A percentile compares a stretch with the other conserved stretches of the same genome.
These are phyloP conservation scores for Helostoma temminkii DNA, from an alignment of 2,797 vertebrate genomes.

Conservation along the genomic window DNA sequence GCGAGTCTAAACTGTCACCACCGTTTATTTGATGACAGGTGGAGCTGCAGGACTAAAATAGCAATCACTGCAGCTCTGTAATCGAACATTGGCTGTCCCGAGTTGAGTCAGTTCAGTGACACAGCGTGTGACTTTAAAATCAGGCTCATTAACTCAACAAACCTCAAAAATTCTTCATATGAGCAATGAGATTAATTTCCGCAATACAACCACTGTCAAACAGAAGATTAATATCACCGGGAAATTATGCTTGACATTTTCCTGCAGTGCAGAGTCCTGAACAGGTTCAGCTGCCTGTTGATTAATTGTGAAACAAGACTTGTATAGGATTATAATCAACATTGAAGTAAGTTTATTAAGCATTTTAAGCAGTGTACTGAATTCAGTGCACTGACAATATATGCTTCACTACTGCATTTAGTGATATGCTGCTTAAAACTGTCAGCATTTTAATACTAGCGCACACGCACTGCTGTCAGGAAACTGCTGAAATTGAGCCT, in stretches of 20 bases:
- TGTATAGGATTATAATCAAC: background rate
- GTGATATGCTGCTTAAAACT: background rate
- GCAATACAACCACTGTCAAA: background rate
- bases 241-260: conserved; percentile 1
- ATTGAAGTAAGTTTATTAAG: background rate
- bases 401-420: background rate
- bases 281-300: conserved; percentile 2
- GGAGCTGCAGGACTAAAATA: background rate
- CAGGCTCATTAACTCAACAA: background rate
- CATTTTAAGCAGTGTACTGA: background rate
- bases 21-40: background rate
- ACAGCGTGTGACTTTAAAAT: background rate
- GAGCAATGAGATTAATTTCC: background rate
- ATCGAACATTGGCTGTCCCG: background rate
- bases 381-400: background rate
- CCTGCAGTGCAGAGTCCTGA: background rate
- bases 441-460: conserved; percentile 20
- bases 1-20: background rate
- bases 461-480: conserved; percentile 18
- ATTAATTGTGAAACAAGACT: background rate
- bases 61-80: background rate
- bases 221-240: conserved; percentile 1
- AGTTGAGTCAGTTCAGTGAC: background rate
- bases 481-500: conserved; percentile 47
- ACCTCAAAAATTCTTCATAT: background rate